A percentile compares a stretch with the other conserved stretches of the same genome.
phyloP scores from a whole-genome alignment of 2,113 vertebrate species.

The Neotragus pygmaeus region DNA sequence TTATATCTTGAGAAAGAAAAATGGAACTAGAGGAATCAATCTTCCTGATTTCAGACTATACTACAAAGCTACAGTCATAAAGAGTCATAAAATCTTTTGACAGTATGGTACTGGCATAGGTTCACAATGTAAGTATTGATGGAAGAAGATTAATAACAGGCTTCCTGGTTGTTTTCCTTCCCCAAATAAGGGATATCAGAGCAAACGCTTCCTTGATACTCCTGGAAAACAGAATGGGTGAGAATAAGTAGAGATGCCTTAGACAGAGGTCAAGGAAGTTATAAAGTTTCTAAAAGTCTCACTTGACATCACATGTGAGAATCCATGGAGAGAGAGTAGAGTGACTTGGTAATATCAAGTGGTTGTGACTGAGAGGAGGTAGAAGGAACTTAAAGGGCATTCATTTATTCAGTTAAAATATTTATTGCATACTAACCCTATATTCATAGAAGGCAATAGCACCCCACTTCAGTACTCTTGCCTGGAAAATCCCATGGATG shows the following conservation, averaged over 20 bases:
- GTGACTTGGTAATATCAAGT: not conserved
- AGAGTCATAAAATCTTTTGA: not conserved
- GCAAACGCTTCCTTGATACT: not conserved
- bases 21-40: not conserved
- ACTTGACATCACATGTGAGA: not conserved
- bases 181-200: not conserved
- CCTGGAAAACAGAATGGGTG: not conserved
- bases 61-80: not conserved
- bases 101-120: not conserved
- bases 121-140: constrained; percentile 5
- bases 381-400: not conserved
- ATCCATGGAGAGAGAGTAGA: not conserved
- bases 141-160: constrained; percentile 32
- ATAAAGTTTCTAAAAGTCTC: not conserved
- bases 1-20: not conserved
- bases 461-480: no score
- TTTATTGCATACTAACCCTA: not conserved
- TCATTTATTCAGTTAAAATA: not conserved
- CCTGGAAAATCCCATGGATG: no score
- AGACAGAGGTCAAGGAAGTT: not conserved
- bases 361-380: not conserved
- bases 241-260: not conserved
- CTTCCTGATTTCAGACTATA: not conserved
- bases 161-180: not conserved
- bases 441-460: not conserved